A percentile compares a stretch with the other conserved stretches of the same genome.
Evolutionary conservation across 1,140 invertebrate genomes (phyloP).

Genomic region (Brachionus sp.): DNA sequence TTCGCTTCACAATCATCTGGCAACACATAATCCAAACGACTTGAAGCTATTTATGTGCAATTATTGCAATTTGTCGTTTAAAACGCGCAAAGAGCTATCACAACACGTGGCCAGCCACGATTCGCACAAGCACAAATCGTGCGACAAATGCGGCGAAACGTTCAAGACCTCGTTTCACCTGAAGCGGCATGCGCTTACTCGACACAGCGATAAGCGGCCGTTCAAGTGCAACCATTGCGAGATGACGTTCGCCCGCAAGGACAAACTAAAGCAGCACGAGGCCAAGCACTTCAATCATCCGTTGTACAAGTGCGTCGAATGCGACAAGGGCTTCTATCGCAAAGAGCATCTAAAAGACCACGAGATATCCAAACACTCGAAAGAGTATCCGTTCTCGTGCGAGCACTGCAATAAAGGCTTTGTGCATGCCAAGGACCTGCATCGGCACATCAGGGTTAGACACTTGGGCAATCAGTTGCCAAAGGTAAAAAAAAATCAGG

Average conservation of each 20-base stretch:
- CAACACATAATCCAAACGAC: slow-evolving; percentile 20
- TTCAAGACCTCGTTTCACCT: slow-evolving; percentile 40
- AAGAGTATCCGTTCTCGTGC: slow-evolving; percentile 38
- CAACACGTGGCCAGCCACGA: slow-evolving; percentile 19
- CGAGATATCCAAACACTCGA: slow-evolving; percentile 22
- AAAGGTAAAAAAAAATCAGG: not conserved
- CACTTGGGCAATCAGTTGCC: not conserved
- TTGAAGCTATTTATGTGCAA: not conserved
- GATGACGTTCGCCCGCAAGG: slow-evolving; percentile 22
- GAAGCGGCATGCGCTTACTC: not conserved
- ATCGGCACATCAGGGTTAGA: not conserved
- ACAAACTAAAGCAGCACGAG: slow-evolving; percentile 38
- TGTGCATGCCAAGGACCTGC: slow-evolving; percentile 17
- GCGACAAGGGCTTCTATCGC: slow-evolving; percentile 7
- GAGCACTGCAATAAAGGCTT: slow-evolving; percentile 30
- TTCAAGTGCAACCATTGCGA: slow-evolving; percentile 35
- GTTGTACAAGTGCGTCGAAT: not conserved
- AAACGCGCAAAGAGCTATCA: slow-evolving; percentile 25
- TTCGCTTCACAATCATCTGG: slow-evolving; percentile 25
- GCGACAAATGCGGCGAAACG: not conserved
- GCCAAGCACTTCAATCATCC: not conserved
- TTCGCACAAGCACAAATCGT: not conserved
- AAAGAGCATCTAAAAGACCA: slow-evolving; percentile 29
- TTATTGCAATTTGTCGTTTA: slow-evolving; percentile 13
- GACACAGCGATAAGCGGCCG: not conserved